Evolutionary conservation across 2,113 vertebrate species (phyloP).

Genomic region (Bolborhynchus lineola): DNA sequence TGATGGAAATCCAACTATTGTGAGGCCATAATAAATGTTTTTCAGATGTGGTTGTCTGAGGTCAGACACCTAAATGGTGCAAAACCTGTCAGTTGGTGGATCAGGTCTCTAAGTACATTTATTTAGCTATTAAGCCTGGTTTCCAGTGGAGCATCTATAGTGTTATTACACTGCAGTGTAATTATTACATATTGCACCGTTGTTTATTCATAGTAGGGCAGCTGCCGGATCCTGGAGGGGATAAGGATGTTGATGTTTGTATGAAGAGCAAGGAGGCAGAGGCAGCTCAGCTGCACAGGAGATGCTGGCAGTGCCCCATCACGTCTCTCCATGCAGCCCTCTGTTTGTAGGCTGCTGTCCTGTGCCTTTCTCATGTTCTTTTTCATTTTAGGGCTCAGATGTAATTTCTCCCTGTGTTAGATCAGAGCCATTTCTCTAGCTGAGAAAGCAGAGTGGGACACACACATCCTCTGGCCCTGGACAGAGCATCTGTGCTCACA

Average conservation of each 20-base stretch:
- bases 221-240: background rate
- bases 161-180: background rate
- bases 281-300: background rate
- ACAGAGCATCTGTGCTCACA: background rate
- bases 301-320: background rate
- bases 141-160: background rate
- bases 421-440: background rate
- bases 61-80: background rate
- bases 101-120: background rate
- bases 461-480: background rate
- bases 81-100: background rate
- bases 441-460: background rate
- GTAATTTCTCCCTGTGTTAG: background rate
- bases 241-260: accelerated
- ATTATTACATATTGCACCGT: background rate
- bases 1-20: background rate
- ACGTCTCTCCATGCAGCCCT: background rate
- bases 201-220: background rate
- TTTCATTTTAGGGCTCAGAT: background rate
- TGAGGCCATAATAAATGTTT: background rate
- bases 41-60: background rate
- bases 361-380: background rate
- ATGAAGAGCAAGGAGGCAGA: background rate
- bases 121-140: background rate
- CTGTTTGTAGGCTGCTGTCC: background rate